Base-by-base conservation (phyloP, 2,113 vertebrate species). In the Epinephelus fuscoguttatus region DNA sequence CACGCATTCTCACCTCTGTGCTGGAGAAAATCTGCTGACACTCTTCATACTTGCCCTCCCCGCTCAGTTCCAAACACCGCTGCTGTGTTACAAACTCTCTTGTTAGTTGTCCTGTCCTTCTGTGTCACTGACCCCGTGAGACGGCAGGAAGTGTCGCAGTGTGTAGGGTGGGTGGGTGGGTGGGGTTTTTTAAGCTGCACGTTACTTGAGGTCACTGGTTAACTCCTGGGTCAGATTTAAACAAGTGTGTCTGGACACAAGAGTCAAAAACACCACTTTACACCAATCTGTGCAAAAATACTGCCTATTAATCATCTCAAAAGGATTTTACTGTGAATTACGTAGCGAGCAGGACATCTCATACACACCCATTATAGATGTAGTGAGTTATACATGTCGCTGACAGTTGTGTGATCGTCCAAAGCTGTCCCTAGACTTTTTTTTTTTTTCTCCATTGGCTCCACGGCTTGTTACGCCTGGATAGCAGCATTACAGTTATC, bases 11-110 rank as follows among this genome's bases (percentile, higher is more conserved):
- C 94, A 93, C 91, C 89, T 92, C 77, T 91, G 89, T 47, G 89
- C 94, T 94, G 84, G 82, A 91, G 78, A 91, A 30, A 89, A 81
- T 81, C 78, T 88, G 89, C 94, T 94, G 81, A 91, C 91, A 91
- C 90, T 85, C 86, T 89, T 87, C 86, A 86, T 82, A 83, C 85
- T 84, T 78, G 80, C 80, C 83, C 80, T 52, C 80, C 75, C 80
- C 78, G 30, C 84, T 77, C 81, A 30, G 76, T 85, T 62, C 78
- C 81, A 89, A 45, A 84, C 83, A 72, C 84, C 56, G 82, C 90
- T 91, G 88, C 92, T 86, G 81, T 84, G 80, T 92, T 78, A 49
- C 82, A 25, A 45, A 60, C 81, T 79, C 78, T 73, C 73, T 70
- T 70, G 66, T 86, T 70, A 66, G 70, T 64, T 55, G 75, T 85